A percentile compares a stretch with the other conserved stretches of the same genome.
Evolutionary conservation across 2,797 vertebrate species (phyloP).

Genomic region (Linurgus olivaceus): DNA sequence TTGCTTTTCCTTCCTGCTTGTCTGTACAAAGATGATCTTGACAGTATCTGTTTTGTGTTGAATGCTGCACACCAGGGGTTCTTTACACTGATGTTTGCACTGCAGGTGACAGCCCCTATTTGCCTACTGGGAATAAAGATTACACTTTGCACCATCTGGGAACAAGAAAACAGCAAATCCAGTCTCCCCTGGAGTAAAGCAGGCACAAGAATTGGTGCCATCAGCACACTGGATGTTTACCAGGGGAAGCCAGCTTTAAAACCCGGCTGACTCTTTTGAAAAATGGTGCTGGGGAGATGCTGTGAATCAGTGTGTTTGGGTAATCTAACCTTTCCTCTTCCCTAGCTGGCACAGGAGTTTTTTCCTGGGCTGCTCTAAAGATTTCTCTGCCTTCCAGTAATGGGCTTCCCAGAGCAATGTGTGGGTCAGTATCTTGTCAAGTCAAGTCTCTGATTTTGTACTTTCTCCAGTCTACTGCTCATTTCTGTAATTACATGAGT

Average conservation of each 20-base stretch:
- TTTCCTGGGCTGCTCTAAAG: not conserved
- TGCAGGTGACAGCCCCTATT: constrained; percentile 12
- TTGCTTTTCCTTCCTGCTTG: constrained; percentile 53
- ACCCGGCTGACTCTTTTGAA: not conserved
- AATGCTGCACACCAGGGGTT: not conserved
- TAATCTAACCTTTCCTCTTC: not conserved
- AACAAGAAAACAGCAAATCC: not conserved
- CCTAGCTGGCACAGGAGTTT: not conserved
- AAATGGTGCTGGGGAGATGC: not conserved
- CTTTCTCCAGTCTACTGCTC: not conserved
- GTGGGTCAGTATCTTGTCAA: not conserved
- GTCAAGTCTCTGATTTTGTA: not conserved
- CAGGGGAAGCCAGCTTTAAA: not conserved
- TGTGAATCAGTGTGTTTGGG: not conserved
- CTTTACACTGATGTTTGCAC: not conserved
- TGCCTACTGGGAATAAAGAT: constrained; percentile 3
- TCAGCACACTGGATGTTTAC: not conserved
- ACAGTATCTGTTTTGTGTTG: constrained; percentile 47
- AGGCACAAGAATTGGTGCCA: not conserved
- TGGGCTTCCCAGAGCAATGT: not conserved
- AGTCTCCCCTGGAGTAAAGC: not conserved
- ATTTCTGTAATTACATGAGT: not conserved
- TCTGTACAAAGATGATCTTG: not conserved
- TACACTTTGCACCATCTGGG: not conserved
- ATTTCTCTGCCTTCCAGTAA: not conserved